phyloP scores from a whole-genome alignment of 1,140 invertebrate genomes.

The Sminthurides bifidus region DNA sequence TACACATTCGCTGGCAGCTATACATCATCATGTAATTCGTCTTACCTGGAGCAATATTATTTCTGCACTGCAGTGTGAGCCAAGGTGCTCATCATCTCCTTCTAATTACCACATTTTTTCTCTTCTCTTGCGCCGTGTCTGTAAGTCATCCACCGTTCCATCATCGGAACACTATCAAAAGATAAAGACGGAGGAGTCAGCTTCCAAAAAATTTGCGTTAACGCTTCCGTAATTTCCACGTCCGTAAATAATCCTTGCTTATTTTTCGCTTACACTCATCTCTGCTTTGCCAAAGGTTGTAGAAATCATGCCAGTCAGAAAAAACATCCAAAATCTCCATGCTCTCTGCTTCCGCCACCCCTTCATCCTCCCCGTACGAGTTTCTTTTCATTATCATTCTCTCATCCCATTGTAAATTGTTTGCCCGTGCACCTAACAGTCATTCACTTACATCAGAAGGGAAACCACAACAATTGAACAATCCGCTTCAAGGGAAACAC shows the following conservation, averaged over 20 bases:
- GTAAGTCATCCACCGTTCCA: not conserved
- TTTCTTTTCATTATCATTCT: too few species aligned
- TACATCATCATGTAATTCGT: too few species aligned
- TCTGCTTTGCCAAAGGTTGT: not conserved
- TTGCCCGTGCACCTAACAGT: too few species aligned
- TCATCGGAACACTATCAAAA: not conserved
- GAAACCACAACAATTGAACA: too few species aligned
- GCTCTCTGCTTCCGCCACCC: too few species aligned
- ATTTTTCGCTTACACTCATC: not conserved
- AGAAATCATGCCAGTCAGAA: too few species aligned
- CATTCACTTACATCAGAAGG: too few species aligned
- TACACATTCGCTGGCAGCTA: too few species aligned
- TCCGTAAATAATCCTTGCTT: not conserved
- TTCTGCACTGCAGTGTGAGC: constrained; percentile 20
- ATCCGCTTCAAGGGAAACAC: too few species aligned
- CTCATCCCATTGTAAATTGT: too few species aligned
- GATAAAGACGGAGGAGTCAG: not conserved
- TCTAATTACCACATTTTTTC: constrained; percentile 12
- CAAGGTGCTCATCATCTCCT: constrained; percentile 16
- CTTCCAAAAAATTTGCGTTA: not conserved
- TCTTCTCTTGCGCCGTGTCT: not conserved
- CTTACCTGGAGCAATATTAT: constrained; percentile 23
- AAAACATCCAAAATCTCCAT: too few species aligned
- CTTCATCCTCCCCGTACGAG: too few species aligned
- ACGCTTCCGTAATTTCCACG: not conserved